Evolutionary conservation across 2,888 invertebrate species (phyloP).

Genomic region (Tenthredo distinguenda): DNA sequence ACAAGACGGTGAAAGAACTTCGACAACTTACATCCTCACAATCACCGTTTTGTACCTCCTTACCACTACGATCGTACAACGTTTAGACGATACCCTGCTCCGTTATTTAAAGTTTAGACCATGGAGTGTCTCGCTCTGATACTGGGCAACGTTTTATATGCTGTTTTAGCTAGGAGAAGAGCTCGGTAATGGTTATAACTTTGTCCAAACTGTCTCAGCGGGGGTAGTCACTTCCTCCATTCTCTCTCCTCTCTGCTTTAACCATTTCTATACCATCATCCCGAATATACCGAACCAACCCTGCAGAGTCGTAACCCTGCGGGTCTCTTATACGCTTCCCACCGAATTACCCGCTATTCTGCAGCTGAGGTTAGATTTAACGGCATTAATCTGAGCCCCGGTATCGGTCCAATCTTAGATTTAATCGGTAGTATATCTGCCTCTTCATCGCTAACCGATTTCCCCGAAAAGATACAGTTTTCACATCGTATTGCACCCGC

Average conservation of each 20-base stretch:
- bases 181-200: conserved; percentile 8
- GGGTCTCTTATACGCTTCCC: conserved; percentile 18
- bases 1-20: not conserved
- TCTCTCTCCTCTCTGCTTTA: not conserved
- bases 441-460: conserved; percentile 14
- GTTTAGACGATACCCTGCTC: not conserved
- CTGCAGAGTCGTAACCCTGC: conserved; percentile 21
- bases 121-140: not conserved
- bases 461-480: not conserved
- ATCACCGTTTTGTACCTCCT: not conserved
- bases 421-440: conserved; percentile 7
- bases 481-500: not conserved
- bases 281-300: not conserved
- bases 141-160: conserved; percentile 6
- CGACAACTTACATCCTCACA: not conserved
- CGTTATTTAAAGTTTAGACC: not conserved
- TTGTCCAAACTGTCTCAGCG: conserved; percentile 17
- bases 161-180: not conserved
- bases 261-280: conserved; percentile 7
- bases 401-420: conserved; percentile 30
- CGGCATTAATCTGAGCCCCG: conserved; percentile 29
- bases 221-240: not conserved
- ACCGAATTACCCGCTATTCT: conserved; percentile 33
- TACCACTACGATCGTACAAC: conserved; percentile 5
- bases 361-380: conserved; percentile 39